A percentile compares a stretch with the other conserved stretches of the same genome.
Conservation (phyloP, 2,797 vertebrate species). For the Cossypha niveicapilla region DNA sequence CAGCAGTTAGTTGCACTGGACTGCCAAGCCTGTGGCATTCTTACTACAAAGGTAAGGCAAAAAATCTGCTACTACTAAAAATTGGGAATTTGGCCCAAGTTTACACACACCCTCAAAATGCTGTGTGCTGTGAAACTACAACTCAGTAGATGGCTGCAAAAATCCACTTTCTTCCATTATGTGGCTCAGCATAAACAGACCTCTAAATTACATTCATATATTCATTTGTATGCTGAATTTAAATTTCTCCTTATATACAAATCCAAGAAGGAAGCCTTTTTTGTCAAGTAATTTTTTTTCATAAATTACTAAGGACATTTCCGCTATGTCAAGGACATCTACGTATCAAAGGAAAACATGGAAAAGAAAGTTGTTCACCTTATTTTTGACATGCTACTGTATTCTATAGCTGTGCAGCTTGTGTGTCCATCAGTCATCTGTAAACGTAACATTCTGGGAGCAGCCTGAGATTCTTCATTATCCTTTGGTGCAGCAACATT, state of each 20-base stretch:
- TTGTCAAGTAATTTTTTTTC: background rate
- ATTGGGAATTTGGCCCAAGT: background rate
- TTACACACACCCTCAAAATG: background rate
- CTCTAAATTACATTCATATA: background rate
- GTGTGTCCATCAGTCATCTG: slow-evolving; percentile 97
- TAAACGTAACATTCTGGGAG: slow-evolving; percentile 92
- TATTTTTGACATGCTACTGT: slow-evolving; percentile 90
- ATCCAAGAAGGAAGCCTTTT: background rate
- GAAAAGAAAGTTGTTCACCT: slow-evolving; percentile 78
- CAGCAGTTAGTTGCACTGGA: background rate
- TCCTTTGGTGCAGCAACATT: slow-evolving; percentile 94
- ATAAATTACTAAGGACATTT: background rate
- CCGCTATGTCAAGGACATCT: background rate
- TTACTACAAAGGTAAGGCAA: background rate
- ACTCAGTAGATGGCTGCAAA: background rate
- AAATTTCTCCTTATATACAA: background rate
- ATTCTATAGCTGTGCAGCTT: slow-evolving; percentile 89
- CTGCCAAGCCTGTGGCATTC: background rate
- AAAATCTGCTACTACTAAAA: background rate
- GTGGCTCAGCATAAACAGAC: background rate
- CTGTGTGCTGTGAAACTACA: fast-evolving
- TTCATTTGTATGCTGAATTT: background rate
- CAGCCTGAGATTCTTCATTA: slow-evolving; percentile 91
- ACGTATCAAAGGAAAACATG: background rate
- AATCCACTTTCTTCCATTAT: background rate